These are phyloP conservation scores for Lasioglossum pauxillum DNA, from an alignment of 2,888 invertebrate species.

Conservation along the genomic window DNA sequence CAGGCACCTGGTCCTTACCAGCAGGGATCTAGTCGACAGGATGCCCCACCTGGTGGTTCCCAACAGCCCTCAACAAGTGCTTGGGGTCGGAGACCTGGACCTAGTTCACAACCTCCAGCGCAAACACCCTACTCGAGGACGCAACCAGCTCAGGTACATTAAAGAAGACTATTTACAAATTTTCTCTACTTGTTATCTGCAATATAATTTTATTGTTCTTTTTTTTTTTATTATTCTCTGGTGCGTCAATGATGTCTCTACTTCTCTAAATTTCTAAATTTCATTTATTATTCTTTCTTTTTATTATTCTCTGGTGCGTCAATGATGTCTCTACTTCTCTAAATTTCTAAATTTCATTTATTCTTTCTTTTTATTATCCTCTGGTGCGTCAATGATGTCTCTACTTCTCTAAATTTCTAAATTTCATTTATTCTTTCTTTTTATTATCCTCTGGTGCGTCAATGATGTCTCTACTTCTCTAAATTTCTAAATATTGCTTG, in stretches of 20 bases:
- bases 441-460: too few relatives aligned
- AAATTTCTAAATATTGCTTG: not conserved
- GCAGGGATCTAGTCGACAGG: too few relatives aligned
- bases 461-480: too few relatives aligned
- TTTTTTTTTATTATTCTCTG: too few relatives aligned
- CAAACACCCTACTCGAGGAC: constrained; percentile 12
- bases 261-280: not conserved
- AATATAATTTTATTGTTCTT: not conserved
- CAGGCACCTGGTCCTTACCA: not conserved
- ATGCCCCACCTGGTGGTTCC: not conserved
- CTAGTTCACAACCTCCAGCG: not conserved
- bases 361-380: too few relatives aligned
- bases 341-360: not conserved
- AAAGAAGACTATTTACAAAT: not conserved
- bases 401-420: too few relatives aligned
- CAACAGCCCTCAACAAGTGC: constrained; percentile 59
- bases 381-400: too few relatives aligned
- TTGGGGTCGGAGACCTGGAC: constrained; percentile 61
- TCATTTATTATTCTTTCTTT: too few relatives aligned
- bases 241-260: not conserved
- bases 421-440: too few relatives aligned
- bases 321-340: too few relatives aligned
- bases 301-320: too few relatives aligned
- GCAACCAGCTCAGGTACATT: not conserved
- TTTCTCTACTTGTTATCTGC: not conserved